Conservation (phyloP, 2,113 vertebrate genomes). For the Dipodomys spectabilis region DNA sequence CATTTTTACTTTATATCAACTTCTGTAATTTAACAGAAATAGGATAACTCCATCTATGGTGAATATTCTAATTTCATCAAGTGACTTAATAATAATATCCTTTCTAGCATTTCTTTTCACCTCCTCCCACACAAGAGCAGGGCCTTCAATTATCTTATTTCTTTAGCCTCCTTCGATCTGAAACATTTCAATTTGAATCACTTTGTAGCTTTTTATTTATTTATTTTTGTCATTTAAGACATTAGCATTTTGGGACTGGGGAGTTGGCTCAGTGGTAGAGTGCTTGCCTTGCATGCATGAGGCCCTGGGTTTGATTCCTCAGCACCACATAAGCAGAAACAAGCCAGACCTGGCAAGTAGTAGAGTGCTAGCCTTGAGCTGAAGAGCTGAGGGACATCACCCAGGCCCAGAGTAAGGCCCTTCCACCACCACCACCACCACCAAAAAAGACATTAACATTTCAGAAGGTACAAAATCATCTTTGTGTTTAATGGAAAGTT, state of each 20-base stretch:
- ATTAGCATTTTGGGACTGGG: too few species aligned
- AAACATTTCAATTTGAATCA: not conserved
- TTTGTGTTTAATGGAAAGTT: constrained; percentile 32
- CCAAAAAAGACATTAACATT: not conserved
- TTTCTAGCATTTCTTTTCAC: not conserved
- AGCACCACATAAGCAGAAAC: too few species aligned
- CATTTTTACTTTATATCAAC: not conserved
- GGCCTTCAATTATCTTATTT: not conserved
- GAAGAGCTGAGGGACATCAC: too few species aligned
- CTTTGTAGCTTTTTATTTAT: not conserved
- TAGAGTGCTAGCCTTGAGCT: too few species aligned
- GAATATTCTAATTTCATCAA: not conserved
- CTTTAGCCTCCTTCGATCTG: constrained; percentile 39
- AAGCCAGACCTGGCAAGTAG: too few species aligned
- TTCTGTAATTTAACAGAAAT: constrained; percentile 3
- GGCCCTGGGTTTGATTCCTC: too few species aligned
- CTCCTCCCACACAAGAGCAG: not conserved
- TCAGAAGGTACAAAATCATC: not conserved
- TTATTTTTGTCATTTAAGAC: not conserved
- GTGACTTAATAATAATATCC: not conserved
- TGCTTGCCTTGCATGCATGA: too few species aligned
- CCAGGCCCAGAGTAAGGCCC: too few species aligned
- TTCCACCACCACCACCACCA: too few species aligned
- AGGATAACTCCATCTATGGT: not conserved
- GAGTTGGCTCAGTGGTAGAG: too few species aligned